phyloP scores from a whole-genome alignment of 2,888 invertebrate species.

The Trichopria drosophilae region DNA sequence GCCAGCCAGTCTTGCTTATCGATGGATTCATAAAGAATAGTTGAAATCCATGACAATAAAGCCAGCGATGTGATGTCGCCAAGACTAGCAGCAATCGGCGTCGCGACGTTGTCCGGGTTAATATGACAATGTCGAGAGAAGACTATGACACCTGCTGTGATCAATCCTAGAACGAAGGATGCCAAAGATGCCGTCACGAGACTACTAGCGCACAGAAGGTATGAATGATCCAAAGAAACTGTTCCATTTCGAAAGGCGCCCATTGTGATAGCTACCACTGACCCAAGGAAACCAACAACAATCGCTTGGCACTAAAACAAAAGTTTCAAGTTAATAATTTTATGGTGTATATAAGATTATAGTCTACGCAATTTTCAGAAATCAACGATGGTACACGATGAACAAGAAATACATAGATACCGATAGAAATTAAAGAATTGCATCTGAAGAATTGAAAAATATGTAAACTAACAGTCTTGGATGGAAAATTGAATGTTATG shows the following conservation, averaged over 20 bases:
- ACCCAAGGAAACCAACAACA: slow-evolving; percentile 73
- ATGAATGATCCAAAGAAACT: slow-evolving; percentile 68
- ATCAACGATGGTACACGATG: too few relatives aligned
- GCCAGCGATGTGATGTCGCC: slow-evolving; percentile 76
- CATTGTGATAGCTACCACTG: slow-evolving; percentile 70
- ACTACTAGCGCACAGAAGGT: slow-evolving; percentile 74
- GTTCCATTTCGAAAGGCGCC: slow-evolving; percentile 68
- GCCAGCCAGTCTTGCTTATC: slow-evolving; percentile 68
- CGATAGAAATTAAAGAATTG: too few relatives aligned
- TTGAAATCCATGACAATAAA: slow-evolving; percentile 65
- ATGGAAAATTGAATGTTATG: too few relatives aligned
- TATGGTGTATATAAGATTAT: too few relatives aligned
- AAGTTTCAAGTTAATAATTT: too few relatives aligned
- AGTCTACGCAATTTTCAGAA: too few relatives aligned
- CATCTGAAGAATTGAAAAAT: too few relatives aligned
- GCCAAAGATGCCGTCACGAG: slow-evolving; percentile 77
- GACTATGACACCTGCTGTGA: slow-evolving; percentile 74
- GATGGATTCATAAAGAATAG: slow-evolving; percentile 63
- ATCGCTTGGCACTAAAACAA: slow-evolving; percentile 68
- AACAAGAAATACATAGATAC: too few relatives aligned
- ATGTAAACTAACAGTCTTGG: too few relatives aligned
- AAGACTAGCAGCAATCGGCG: slow-evolving; percentile 79
- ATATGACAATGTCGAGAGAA: slow-evolving; percentile 70
- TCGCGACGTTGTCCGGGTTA: slow-evolving; percentile 80
- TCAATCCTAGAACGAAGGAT: slow-evolving; percentile 70